phyloP scores from a whole-genome alignment of 64 coral and sea anemone genomes.

The Hydrozoanthus tunicans region DNA sequence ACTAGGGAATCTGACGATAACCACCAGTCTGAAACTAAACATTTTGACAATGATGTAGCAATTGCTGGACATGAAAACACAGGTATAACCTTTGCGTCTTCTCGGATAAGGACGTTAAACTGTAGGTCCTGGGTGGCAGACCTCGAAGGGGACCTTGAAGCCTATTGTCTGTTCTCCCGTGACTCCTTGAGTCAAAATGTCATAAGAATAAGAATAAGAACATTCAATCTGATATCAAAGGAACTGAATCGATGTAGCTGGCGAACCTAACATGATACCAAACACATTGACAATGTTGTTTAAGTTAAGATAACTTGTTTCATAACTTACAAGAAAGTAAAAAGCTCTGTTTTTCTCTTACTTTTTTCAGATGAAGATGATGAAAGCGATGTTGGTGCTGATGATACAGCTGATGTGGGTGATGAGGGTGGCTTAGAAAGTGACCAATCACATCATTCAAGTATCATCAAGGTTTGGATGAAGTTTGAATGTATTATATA shows the following conservation, averaged over 20 bases:
- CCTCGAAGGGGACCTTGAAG: too few relatives aligned
- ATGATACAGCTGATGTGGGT: background rate
- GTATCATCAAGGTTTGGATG: conserved; percentile 26
- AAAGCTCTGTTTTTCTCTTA: background rate
- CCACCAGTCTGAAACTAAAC: background rate
- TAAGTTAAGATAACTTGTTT: background rate
- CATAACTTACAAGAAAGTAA: background rate
- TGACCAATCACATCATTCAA: background rate
- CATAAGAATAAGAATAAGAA: too few relatives aligned
- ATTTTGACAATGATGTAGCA: background rate
- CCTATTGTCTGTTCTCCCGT: too few relatives aligned
- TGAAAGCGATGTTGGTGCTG: background rate
- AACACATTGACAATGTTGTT: too few relatives aligned
- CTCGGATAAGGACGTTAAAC: background rate
- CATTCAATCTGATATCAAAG: too few relatives aligned
- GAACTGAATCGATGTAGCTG: too few relatives aligned
- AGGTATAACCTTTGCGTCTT: background rate
- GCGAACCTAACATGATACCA: too few relatives aligned
- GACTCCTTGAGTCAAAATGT: too few relatives aligned
- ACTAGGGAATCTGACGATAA: background rate
- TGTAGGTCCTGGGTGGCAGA: too few relatives aligned
- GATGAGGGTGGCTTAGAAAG: background rate
- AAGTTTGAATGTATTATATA: too few relatives aligned
- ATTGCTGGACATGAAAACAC: background rate
- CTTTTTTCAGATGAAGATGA: conserved; percentile 35